These are phyloP conservation scores for Cheilosia vernalis DNA, from an alignment of 2,888 invertebrate genomes.

Conservation along the genomic window DNA sequence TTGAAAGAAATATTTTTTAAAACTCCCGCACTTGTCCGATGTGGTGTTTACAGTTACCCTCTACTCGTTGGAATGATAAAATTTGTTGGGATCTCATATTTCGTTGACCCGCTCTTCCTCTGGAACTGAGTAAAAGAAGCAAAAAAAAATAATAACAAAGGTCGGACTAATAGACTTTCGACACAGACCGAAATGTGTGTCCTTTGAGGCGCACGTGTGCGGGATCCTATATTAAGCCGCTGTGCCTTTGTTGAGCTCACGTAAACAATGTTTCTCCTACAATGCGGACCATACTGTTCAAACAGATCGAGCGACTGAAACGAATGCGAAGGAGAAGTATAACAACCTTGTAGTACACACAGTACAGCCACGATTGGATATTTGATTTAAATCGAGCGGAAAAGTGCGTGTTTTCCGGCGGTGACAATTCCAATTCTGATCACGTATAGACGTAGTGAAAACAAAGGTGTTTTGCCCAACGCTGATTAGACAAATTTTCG, in stretches of 20 bases:
- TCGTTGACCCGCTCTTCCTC: constrained; percentile 26
- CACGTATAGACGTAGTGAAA: constrained; percentile 50
- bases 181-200: constrained; percentile 20
- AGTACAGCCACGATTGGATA: constrained; percentile 5
- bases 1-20: constrained; percentile 3
- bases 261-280: constrained; percentile 41
- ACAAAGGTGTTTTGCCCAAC: constrained; percentile 39
- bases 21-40: constrained; percentile 31
- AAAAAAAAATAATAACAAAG: neutral
- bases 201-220: constrained; percentile 44
- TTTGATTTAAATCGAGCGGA: constrained; percentile 28
- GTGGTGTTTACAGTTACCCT: constrained; percentile 46
- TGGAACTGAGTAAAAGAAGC: neutral
- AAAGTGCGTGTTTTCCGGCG: constrained; percentile 15
- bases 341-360: neutral
- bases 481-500: constrained; percentile 60
- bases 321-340: constrained; percentile 9
- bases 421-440: constrained; percentile 50
- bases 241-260: constrained; percentile 47
- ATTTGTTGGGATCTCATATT: constrained; percentile 18
- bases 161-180: constrained; percentile 17
- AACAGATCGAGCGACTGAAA: constrained; percentile 3
- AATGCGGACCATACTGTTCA: constrained; percentile 18
- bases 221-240: constrained; percentile 24
- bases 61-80: constrained; percentile 41